Percentiles rank a stretch among this genome's conserved stretches.
phyloP scores from a whole-genome alignment of 2,888 invertebrate genomes.

The Epinotia demarniana region DNA sequence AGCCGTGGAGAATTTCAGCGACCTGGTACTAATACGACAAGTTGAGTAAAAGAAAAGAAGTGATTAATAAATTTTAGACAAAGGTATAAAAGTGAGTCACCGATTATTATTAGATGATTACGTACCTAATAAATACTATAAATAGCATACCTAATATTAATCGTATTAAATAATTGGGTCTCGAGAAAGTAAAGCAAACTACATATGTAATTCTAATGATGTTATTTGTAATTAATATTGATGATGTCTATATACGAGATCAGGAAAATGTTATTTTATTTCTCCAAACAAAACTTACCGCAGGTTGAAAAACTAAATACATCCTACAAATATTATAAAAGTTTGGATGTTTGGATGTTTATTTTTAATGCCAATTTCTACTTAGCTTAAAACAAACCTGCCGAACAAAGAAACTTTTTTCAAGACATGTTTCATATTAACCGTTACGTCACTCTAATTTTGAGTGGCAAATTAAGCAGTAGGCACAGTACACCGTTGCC shows the following conservation, averaged over 20 bases:
- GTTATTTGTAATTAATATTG: neutral
- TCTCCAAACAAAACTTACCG: neutral
- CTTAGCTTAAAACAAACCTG: conserved; percentile 27
- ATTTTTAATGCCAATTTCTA: conserved; percentile 5
- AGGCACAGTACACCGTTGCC: conserved; percentile 37
- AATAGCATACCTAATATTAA: too few relatives aligned
- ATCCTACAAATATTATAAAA: too few relatives aligned
- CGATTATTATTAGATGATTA: too few relatives aligned
- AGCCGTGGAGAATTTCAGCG: conserved; percentile 9
- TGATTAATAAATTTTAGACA: neutral
- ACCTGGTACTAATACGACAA: conserved; percentile 13
- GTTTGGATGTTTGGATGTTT: too few relatives aligned
- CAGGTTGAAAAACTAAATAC: neutral
- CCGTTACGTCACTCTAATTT: conserved; percentile 37
- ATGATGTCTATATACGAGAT: neutral
- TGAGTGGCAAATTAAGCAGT: conserved; percentile 42
- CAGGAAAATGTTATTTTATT: neutral
- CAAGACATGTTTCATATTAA: conserved; percentile 36
- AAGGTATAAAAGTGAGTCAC: too few relatives aligned
- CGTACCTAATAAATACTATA: too few relatives aligned
- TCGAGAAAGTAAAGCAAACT: too few relatives aligned
- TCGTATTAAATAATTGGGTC: too few relatives aligned
- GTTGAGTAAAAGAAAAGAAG: neutral
- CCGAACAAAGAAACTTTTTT: conserved; percentile 38
- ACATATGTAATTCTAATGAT: too few relatives aligned